These are phyloP conservation scores for Varanus salvator DNA, from an alignment of 2,113 vertebrate species.

Conservation along the genomic window DNA sequence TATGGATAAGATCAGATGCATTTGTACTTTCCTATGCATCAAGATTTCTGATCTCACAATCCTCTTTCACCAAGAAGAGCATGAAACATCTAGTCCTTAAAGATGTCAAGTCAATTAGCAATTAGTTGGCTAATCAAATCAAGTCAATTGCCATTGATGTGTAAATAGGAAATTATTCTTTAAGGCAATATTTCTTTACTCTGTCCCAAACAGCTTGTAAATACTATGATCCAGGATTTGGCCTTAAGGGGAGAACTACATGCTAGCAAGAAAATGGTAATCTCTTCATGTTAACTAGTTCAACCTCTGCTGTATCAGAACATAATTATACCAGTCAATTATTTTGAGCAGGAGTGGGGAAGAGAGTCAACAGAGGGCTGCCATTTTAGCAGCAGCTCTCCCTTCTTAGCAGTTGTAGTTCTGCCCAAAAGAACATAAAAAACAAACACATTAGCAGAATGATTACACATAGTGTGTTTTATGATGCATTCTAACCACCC, in stretches of 20 bases:
- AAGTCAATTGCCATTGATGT: background rate
- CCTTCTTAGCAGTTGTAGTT: background rate
- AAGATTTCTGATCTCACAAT: background rate
- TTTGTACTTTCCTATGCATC: background rate
- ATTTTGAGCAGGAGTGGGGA: background rate
- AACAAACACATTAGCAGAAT: background rate
- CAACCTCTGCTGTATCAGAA: background rate
- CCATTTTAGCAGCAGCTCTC: background rate
- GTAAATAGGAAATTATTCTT: background rate
- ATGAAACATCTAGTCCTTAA: background rate
- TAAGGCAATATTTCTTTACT: background rate
- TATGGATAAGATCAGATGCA: background rate
- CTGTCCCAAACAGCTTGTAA: background rate
- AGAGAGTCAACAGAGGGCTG: background rate
- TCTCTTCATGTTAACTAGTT: background rate
- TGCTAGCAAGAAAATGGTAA: background rate
- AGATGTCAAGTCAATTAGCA: background rate
- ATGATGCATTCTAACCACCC: background rate
- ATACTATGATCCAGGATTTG: slow-evolving; percentile 2
- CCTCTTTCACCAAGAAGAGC: background rate
- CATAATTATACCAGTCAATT: background rate
- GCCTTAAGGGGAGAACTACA: background rate
- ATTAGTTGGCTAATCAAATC: background rate
- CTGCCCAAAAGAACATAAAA: background rate
- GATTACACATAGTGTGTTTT: background rate